A percentile compares a stretch with the other conserved stretches of the same genome.
Evolutionary conservation across 2,113 vertebrate species (phyloP).

Genomic region (Pterocles burchelli): DNA sequence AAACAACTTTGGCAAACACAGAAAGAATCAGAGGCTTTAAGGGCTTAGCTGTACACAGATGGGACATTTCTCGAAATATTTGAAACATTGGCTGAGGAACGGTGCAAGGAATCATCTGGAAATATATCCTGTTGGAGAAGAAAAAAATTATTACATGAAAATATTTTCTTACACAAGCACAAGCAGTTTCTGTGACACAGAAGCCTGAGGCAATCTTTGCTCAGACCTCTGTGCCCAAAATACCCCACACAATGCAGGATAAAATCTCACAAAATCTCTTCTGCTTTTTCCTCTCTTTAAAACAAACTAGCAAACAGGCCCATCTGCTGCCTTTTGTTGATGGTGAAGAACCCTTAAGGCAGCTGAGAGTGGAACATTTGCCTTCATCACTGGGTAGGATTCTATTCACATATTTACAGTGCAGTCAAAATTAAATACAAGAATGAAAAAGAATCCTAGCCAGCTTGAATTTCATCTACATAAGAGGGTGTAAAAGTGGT

Average conservation of each 20-base stretch:
- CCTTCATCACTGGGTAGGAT: conserved; percentile 2
- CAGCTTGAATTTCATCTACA: conserved; percentile 2
- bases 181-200: background rate
- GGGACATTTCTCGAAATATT: background rate
- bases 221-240: background rate
- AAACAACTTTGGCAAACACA: background rate
- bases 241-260: background rate
- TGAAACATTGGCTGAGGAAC: background rate
- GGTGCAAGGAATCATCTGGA: background rate
- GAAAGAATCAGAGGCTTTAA: background rate
- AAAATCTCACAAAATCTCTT: conserved; percentile 2
- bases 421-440: conserved; percentile 30
- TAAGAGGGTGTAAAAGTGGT: conserved; percentile 17
- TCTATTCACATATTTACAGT: conserved; percentile 13
- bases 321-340: conserved; percentile 11
- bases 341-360: conserved; percentile 30
- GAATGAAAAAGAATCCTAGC: background rate
- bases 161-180: background rate
- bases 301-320: background rate
- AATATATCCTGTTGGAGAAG: background rate
- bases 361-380: conserved; percentile 5
- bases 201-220: background rate
- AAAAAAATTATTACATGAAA: background rate
- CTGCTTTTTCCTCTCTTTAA: background rate
- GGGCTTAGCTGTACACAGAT: background rate